Evolutionary conservation across 2,113 vertebrate genomes (phyloP).

Genomic region (Daubentonia madagascariensis): DNA sequence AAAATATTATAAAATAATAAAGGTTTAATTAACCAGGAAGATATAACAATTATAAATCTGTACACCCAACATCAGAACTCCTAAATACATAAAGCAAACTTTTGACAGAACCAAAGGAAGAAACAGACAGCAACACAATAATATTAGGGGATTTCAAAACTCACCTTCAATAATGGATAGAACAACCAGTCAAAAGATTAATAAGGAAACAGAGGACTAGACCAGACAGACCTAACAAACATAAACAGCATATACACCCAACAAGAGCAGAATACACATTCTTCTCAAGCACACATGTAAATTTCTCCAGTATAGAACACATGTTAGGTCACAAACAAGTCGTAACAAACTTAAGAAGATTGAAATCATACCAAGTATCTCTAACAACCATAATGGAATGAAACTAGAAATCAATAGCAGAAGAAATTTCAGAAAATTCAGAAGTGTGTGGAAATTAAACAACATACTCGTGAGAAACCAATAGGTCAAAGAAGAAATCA

Average conservation of each 20-base stretch:
- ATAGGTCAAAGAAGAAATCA: constrained; percentile 3
- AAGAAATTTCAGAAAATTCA: background rate
- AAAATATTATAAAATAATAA: background rate
- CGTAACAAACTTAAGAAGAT: background rate
- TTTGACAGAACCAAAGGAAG: background rate
- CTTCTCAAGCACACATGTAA: background rate
- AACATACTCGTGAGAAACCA: background rate
- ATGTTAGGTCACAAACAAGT: background rate
- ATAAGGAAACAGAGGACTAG: background rate
- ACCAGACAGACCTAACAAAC: background rate
- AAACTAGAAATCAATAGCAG: constrained; percentile 10
- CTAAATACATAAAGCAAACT: background rate
- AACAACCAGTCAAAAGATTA: background rate
- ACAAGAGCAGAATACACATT: background rate
- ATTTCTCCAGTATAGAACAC: background rate
- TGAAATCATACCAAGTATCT: no score
- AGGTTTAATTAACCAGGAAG: no score
- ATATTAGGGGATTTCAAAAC: background rate
- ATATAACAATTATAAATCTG: background rate
- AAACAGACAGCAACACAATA: background rate
- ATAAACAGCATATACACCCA: background rate
- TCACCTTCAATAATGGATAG: background rate
- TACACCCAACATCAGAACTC: background rate
- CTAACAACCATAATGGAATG: background rate
- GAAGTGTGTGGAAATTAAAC: background rate